These are phyloP conservation scores for Xanthorhoe spadicearia DNA, from an alignment of 2,888 invertebrate species.

Conservation along the genomic window DNA sequence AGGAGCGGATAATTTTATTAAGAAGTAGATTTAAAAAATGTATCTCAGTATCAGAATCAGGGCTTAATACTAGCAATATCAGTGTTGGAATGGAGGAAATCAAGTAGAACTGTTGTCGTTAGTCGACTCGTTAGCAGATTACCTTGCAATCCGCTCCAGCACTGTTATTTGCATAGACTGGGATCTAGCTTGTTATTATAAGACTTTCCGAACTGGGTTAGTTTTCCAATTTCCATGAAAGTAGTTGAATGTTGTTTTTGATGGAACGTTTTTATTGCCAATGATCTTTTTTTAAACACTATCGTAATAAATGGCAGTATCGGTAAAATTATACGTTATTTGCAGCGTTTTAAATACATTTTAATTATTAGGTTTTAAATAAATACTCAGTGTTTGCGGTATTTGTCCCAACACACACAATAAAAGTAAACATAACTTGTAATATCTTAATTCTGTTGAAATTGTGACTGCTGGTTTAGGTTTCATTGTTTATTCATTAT, in stretches of 20 bases:
- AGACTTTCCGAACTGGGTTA: slow-evolving; percentile 10
- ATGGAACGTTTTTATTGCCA: neutral
- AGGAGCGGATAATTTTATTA: neutral
- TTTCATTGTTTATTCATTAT: neutral
- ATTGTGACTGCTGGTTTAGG: neutral
- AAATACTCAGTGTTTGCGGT: too few relatives aligned
- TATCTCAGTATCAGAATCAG: neutral
- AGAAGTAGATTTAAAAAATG: too few relatives aligned
- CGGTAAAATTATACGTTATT: neutral
- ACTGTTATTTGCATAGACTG: slow-evolving; percentile 28
- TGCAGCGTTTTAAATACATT: neutral
- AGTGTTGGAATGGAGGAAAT: slow-evolving; percentile 13
- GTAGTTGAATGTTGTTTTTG: neutral
- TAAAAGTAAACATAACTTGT: too few relatives aligned
- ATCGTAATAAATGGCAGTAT: neutral
- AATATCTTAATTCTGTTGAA: neutral
- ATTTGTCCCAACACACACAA: too few relatives aligned
- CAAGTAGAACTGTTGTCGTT: slow-evolving; percentile 22
- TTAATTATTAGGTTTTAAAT: too few relatives aligned
- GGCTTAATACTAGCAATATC: slow-evolving; percentile 2
- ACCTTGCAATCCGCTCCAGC: slow-evolving; percentile 12
- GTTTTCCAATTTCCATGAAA: slow-evolving; percentile 15
- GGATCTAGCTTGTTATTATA: slow-evolving; percentile 14
- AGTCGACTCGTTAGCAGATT: slow-evolving; percentile 17
- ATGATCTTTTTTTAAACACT: neutral